Evolutionary conservation across 2,888 invertebrate genomes (phyloP).

Genomic region (Aspidiotus destructor): DNA sequence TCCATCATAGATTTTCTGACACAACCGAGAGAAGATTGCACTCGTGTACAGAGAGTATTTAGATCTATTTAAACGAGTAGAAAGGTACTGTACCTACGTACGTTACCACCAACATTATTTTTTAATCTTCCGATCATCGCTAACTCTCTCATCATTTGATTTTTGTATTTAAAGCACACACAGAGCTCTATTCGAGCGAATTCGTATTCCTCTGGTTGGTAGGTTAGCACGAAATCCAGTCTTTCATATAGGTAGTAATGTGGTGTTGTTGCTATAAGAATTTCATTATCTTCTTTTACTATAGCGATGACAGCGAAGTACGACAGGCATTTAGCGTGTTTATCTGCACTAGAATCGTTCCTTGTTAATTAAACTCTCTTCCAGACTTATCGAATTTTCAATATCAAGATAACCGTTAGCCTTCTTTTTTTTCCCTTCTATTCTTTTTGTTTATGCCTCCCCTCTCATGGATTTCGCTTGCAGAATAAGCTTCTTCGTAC

Average conservation of each 20-base stretch:
- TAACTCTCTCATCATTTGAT: no score
- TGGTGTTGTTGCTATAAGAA: background rate
- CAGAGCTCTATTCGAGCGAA: no score
- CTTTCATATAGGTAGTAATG: background rate
- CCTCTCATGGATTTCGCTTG: background rate
- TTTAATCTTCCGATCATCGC: no score
- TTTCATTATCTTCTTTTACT: background rate
- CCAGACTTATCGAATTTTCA: slow-evolving; percentile 30
- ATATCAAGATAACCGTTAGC: slow-evolving; percentile 28
- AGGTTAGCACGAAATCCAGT: slow-evolving; percentile 1
- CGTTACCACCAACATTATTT: no score
- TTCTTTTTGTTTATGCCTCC: slow-evolving; percentile 1
- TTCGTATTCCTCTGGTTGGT: background rate
- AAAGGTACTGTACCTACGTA: no score
- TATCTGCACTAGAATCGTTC: slow-evolving; percentile 20
- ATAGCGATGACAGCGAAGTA: background rate
- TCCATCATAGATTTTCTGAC: no score
- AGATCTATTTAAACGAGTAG: no score
- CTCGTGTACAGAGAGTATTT: no score
- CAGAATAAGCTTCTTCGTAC: background rate
- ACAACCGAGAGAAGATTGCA: no score
- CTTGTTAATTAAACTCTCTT: slow-evolving; percentile 29
- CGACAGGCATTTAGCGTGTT: slow-evolving; percentile 7
- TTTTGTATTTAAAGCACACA: no score
- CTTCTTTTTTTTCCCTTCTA: slow-evolving; percentile 9